Evolutionary conservation across 1,140 invertebrate species (phyloP).

Genomic region (Archivesica marissinica): DNA sequence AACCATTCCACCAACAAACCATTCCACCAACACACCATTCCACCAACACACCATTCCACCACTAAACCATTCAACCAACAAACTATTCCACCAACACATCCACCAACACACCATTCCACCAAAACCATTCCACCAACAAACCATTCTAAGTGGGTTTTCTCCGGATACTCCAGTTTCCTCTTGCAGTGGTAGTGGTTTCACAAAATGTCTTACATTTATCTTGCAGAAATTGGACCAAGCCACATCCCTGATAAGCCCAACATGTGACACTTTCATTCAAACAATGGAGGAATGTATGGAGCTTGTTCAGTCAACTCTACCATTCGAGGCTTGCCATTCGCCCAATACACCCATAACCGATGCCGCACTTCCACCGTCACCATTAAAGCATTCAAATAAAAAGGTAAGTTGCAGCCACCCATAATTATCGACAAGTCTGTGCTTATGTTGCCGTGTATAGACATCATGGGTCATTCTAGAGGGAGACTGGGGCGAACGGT

Average conservation of each 20-base stretch:
- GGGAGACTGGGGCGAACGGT: too few species aligned
- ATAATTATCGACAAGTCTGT: too few species aligned
- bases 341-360: conserved; percentile 74
- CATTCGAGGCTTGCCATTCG: conserved; percentile 82
- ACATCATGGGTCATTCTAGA: too few species aligned
- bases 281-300: conserved; percentile 92
- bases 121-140: too few species aligned
- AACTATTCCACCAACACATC: neutral
- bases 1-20: too few species aligned
- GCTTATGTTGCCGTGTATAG: too few species aligned
- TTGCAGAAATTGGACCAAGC: conserved; percentile 91
- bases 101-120: neutral
- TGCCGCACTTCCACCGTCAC: conserved; percentile 70
- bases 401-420: conserved; percentile 56
- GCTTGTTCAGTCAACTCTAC: conserved; percentile 86
- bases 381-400: conserved; percentile 61
- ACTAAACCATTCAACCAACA: too few species aligned
- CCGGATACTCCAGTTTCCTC: too few species aligned
- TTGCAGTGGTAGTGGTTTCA: neutral
- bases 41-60: too few species aligned
- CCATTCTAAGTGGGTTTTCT: too few species aligned
- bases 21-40: too few species aligned
- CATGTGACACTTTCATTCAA: conserved; percentile 93
- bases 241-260: conserved; percentile 89
- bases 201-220: neutral